Percentiles rank a stretch among this genome's conserved stretches.
phyloP scores from a whole-genome alignment of 2,797 vertebrate genomes.

The Sebastes nivosus region DNA sequence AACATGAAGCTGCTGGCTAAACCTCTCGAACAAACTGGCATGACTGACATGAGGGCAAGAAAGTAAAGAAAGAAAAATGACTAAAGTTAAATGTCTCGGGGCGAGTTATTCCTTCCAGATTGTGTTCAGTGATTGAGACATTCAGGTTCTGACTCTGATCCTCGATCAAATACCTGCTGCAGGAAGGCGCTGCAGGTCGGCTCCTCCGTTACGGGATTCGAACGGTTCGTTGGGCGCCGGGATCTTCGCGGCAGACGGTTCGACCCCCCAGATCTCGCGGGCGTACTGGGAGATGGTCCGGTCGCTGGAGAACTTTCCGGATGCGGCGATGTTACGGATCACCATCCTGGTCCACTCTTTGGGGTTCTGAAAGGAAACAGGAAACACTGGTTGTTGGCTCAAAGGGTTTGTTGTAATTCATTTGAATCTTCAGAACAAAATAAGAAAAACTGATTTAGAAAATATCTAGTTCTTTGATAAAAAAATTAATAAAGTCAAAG shows the following conservation, averaged over 20 bases:
- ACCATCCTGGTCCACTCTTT: conserved; percentile 88
- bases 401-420: neutral
- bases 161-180: neutral
- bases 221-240: conserved; percentile 82
- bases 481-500: too few species aligned
- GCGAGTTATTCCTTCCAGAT: neutral
- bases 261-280: conserved; percentile 87
- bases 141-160: neutral
- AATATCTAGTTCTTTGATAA: too few species aligned
- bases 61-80: neutral
- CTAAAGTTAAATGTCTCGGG: neutral
- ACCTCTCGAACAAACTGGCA: fast-evolving
- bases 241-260: conserved; percentile 88
- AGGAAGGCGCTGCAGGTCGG: neutral
- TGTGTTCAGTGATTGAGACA: neutral
- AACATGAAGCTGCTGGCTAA: neutral
- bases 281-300: conserved; percentile 90
- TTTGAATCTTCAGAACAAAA: too few species aligned
- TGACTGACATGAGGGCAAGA: neutral
- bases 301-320: conserved; percentile 92
- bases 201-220: neutral
- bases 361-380: conserved; percentile 69
- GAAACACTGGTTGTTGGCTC: neutral
- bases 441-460: too few species aligned
- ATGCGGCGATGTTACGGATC: conserved; percentile 88